Base-by-base conservation (phyloP, 2,888 invertebrate species). In the Itoplectis maculator region DNA sequence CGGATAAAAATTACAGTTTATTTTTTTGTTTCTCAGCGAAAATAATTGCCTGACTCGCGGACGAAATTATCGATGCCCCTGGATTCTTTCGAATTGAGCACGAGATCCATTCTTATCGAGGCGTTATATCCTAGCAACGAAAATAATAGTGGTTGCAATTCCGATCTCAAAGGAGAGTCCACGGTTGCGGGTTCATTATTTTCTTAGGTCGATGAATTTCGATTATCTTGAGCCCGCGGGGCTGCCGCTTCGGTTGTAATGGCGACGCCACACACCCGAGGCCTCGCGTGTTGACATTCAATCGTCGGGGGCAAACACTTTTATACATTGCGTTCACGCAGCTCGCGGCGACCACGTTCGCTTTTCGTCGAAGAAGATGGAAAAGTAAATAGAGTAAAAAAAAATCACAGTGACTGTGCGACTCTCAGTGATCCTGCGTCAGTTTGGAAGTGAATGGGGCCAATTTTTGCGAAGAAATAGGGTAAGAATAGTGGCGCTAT, bases 251-350 rank as follows among this genome's bases (percentile, higher is more conserved):
- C 73, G 47, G 40, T 49, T 76, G 85, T 83, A 86, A 87, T 87
- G 87, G 84, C 84, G 86, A 82, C 82, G 68, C 59, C 45, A 29
- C 54, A 73, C 72, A 74, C 59, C 54, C 77, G 45, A 45, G 68
- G 61, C 84, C 83, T 86, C 79, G 85, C 83, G 85, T 87, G 83
- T 85, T 86, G 86, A 86, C 86, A 85, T 86, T 86, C 84, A 85
- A 86, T 84, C 82, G 81, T 70, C 68, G 79, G n/a, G 61, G 81
- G 66, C 80, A 82, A 81, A 84, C 82, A 83, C 74, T 82, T 84
- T 85, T 81, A 69, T 23, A 69, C 80, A 29, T 73, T 68, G 35
- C 49, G 47, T 35, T 37, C 65, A n/a, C n/a, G 65, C 59, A 47
- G 56, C 47, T 49, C 51, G 29, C 73, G 61, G 15, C 42, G 54